phyloP scores from a whole-genome alignment of 2,797 vertebrate species.

The Schizopygopsis malacanthus region DNA sequence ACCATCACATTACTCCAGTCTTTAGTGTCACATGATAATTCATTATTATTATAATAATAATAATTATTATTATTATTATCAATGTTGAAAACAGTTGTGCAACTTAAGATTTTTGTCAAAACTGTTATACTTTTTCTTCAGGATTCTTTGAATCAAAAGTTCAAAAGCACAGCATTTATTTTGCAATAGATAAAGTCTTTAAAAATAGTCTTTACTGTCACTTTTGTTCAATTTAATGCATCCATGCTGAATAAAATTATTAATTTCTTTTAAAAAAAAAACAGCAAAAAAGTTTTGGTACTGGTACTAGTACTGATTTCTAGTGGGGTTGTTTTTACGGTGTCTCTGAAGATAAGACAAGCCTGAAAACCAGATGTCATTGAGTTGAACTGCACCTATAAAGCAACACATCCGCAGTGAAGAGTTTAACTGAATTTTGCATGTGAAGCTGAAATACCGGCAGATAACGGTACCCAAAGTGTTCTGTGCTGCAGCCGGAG shows the following conservation, averaged over 20 bases:
- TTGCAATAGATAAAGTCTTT: background rate
- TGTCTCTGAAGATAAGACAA: background rate
- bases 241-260: too few species aligned
- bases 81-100: background rate
- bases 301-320: background rate
- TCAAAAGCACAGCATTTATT: background rate
- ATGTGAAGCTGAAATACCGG: background rate
- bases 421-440: slow-evolving; percentile 12
- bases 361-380: slow-evolving; percentile 12
- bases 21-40: background rate
- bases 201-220: background rate
- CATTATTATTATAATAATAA: too few species aligned
- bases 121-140: background rate
- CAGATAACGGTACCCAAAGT: background rate
- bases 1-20: background rate
- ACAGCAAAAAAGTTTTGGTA: background rate
- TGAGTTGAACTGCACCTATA: background rate
- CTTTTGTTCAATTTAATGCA: background rate
- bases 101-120: too few species aligned
- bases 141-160: background rate
- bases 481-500: slow-evolving; percentile 30
- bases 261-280: too few species aligned
- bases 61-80: background rate
- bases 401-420: background rate
- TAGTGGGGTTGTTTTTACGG: background rate